Evolutionary conservation across 2,797 vertebrate species (phyloP).

Genomic region (Cottoperca gobio): DNA sequence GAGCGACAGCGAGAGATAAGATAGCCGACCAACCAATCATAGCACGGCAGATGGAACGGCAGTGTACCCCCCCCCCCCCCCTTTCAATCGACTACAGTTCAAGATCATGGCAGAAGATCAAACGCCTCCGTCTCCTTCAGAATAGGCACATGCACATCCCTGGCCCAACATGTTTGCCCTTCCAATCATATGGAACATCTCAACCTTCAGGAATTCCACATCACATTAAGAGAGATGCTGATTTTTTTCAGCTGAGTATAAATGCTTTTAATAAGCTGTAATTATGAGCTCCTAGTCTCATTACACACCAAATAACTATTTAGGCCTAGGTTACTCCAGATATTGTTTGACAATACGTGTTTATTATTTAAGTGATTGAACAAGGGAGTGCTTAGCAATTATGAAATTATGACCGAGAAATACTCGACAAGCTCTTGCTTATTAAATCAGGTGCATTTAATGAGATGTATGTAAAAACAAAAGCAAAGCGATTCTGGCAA

Average conservation of each 20-base stretch:
- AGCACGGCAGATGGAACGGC: no score
- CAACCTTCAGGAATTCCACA: no score
- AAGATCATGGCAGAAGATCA: no score
- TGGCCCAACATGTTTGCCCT: no score
- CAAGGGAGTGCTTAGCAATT: neutral
- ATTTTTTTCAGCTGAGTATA: neutral
- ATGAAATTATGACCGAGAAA: neutral
- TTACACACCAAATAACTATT: conserved; percentile 1
- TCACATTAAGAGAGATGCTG: neutral
- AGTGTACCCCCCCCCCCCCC: no score
- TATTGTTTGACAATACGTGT: neutral
- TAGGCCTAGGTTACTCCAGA: neutral
- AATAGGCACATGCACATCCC: no score
- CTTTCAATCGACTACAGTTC: no score
- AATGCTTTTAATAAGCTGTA: conserved; percentile 3
- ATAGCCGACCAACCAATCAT: no score
- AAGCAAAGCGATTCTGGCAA: conserved; percentile 1
- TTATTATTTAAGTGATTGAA: conserved; percentile 1
- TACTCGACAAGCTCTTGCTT: neutral
- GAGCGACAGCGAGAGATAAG: no score
- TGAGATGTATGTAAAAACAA: conserved; percentile 27
- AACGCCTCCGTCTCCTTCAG: no score
- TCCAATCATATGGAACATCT: no score
- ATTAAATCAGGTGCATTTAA: conserved; percentile 12
- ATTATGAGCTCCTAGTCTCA: neutral